These are phyloP conservation scores for Hypomecis atomaria DNA, from an alignment of 2,888 invertebrate genomes.

Conservation along the genomic window DNA sequence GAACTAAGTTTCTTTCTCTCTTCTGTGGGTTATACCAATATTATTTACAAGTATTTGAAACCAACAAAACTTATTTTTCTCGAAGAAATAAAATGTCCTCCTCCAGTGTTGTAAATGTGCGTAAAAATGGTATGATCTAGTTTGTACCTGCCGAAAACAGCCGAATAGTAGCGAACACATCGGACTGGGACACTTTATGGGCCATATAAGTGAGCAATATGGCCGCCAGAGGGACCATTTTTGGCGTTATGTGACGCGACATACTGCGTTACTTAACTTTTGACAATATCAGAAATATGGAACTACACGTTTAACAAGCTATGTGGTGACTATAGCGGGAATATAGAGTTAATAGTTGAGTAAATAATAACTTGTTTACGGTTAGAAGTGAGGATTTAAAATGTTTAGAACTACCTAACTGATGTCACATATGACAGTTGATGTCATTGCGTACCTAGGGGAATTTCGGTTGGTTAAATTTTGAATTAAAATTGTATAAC, in stretches of 20 bases:
- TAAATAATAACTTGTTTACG: no score
- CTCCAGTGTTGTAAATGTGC: constrained; percentile 31
- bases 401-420: no score
- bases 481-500: no score
- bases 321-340: no score
- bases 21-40: no score
- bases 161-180: constrained; percentile 40
- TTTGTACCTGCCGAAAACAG: constrained; percentile 38
- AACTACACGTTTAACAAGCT: neutral
- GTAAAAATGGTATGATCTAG: constrained; percentile 39
- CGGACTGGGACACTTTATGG: constrained; percentile 60
- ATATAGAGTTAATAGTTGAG: no score
- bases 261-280: constrained; percentile 14
- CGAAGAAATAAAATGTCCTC: constrained; percentile 5
- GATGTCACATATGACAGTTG: no score
- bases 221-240: constrained; percentile 60
- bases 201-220: constrained; percentile 67
- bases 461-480: no score
- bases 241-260: constrained; percentile 43
- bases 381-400: no score
- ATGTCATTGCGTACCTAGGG: no score
- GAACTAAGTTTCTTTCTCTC: no score
- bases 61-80: neutral
- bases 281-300: neutral
- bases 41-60: no score